Evolutionary conservation across 2,888 invertebrate genomes (phyloP), one percentile per base, ranked within the genome.

Genomic region (Sclerodermus sp.): DNA sequence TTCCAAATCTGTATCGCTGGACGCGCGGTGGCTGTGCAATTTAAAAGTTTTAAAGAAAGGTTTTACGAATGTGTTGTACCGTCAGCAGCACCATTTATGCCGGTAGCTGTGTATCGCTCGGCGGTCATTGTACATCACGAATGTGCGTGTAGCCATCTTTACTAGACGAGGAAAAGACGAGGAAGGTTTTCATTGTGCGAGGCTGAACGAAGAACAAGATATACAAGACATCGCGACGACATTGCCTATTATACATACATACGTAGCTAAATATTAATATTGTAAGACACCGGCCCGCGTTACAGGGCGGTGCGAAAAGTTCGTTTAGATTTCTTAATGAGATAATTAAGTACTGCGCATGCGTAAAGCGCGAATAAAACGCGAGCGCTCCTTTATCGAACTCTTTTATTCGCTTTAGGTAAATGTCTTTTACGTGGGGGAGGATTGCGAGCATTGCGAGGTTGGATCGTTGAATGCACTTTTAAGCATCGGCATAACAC

Each of bases 191-290:
- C 42, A 32, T 32, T 43, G 32, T 32, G 47, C 38, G 48, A 39
- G 42, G 45, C 41, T 42, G 17, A 47, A 38, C 30, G 13, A 12
- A 34, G 18, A 30, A 17, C 47, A 45, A 46, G 40, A 47, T 42
- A 51, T 53, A 51, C 31, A 47, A 47, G 44, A 55, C 47, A 47
- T 48, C 44, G 52, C 47, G 45, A 50, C 45, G 39, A 50, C 46
- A 51, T 59, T 49, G 60, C 56, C 53, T 53, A 56, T 50, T 45
- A 23, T 23, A 23, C 49, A 53, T 49, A 49, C 46, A 44, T 15
- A 45, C 42, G 43, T 57, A 56, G 43, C 48, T 38, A 45, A 43
- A 10, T n/a, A 12, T 18, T 12, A 12, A 14, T 23, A 23, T 2
- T 1, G 16, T 15, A 15, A 15, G 15, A 38, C 31, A 9, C 29